Evolutionary conservation across 1,140 invertebrate genomes (phyloP), one percentile per base, ranked within the genome.

Genomic region (Heliconius hewitsoni): DNA sequence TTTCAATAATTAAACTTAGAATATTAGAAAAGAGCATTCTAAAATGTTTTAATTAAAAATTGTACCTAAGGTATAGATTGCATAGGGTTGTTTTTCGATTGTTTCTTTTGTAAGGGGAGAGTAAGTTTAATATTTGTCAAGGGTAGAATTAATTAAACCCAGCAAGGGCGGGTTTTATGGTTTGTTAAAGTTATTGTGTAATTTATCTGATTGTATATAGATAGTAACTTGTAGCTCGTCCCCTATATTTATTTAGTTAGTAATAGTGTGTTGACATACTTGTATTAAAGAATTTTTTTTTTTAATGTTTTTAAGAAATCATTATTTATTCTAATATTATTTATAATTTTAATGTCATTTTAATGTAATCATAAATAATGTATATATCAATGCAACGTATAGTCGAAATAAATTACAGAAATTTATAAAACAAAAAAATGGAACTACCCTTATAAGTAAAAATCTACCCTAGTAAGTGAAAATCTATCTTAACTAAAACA

Each of bases 71-170:
- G 0, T 11, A 1, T 16, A 13, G 8, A 1, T 1, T 16, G 0
- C 27, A 66, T 30, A 66, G 1, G 13, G 60, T 66, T 66, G 23
- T 0, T 66, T 27, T 66, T 66, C 11, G 8, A 16, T 18, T 30
- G 13, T 30, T 18, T 66, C 0, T 27, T 16, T 13, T 30, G 13
- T 66, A 66, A 27, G 27, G 71, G 71, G 71, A n/a, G 71, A 46
- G 18, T 37, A 27, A 66, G 37, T 77, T 71, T 71, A 70, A 71
- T 77, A 77, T 77, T 77, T 77, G 75, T 77, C 75, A 77, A 77
- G 75, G 75, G 75, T 77, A 57, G 75, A 77, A 77, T 77, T 77
- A 77, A 77, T 77, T 77, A 77, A 77, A 71, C 71, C 37, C 75
- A 50, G 39, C 39, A 27, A 70, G 74, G 66, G 66, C 19, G 75